Conservation (phyloP, 2,113 vertebrate genomes). For the Ctenodactylus gundi region DNA sequence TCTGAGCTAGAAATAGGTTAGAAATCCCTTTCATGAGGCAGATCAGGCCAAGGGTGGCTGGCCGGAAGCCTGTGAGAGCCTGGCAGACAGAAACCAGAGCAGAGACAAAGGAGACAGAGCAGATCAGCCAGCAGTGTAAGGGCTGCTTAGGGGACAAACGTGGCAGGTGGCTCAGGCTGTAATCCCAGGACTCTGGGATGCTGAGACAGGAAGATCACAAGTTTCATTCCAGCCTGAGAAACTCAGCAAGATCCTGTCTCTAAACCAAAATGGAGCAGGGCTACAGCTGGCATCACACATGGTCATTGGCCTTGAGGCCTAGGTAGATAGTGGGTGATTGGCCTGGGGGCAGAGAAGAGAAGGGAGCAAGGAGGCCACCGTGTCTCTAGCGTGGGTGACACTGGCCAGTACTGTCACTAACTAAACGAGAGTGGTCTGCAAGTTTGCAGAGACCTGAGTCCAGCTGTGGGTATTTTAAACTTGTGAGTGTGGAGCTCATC, state of each 20-base stretch:
- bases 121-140: background rate
- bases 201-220: too few species aligned
- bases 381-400: background rate
- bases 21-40: background rate
- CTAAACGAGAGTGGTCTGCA: fast-evolving
- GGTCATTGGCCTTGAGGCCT: background rate
- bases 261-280: too few species aligned
- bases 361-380: too few species aligned
- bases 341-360: background rate
- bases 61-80: background rate
- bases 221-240: too few species aligned
- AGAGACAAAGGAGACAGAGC: background rate
- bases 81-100: background rate
- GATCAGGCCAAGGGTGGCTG: background rate
- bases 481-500: background rate
- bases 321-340: background rate
- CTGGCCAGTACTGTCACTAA: fast-evolving
- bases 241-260: too few species aligned
- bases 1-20: background rate
- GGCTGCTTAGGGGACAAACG: background rate
- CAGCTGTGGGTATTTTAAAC: background rate
- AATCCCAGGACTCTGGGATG: too few species aligned
- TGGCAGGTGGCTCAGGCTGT: too few species aligned
- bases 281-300: background rate
- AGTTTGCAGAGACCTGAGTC: background rate